Conservation (phyloP, 2,113 vertebrate genomes). For the Tinamus guttatus region DNA sequence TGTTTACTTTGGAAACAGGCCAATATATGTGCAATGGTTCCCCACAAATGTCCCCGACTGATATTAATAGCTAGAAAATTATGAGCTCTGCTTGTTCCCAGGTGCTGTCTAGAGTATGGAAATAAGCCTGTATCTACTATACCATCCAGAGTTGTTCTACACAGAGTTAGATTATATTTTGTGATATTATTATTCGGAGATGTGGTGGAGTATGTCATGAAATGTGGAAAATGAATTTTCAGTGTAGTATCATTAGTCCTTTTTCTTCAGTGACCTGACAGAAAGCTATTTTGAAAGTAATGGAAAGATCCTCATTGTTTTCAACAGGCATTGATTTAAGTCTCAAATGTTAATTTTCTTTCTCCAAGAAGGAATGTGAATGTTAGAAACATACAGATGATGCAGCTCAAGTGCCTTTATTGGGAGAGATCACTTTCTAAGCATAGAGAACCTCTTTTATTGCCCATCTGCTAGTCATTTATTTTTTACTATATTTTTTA, state of each 20-base stretch:
- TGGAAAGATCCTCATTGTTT: background rate
- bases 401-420: constrained; percentile 8
- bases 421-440: background rate
- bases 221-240: background rate
- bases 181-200: constrained; percentile 53
- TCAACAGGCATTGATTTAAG: background rate
- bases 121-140: constrained; percentile 9
- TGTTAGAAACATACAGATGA: background rate
- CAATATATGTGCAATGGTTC: constrained; percentile 11
- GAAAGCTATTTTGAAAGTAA: constrained; percentile 13
- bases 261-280: background rate
- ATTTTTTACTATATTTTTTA: background rate
- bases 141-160: constrained; percentile 53
- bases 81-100: constrained; percentile 28
- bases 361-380: background rate
- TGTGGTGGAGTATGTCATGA: background rate
- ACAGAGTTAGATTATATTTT: constrained; percentile 37
- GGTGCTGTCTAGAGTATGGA: constrained; percentile 38
- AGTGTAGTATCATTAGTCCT: background rate
- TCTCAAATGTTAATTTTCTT: constrained; percentile 14
- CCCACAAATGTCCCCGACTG: constrained; percentile 7
- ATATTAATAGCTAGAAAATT: constrained; percentile 47
- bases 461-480: constrained; percentile 27
- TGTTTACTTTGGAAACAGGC: background rate
- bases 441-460: background rate